These are phyloP conservation scores for Seriola dumerili DNA, from an alignment of 2,113 vertebrate species.

Conservation along the genomic window DNA sequence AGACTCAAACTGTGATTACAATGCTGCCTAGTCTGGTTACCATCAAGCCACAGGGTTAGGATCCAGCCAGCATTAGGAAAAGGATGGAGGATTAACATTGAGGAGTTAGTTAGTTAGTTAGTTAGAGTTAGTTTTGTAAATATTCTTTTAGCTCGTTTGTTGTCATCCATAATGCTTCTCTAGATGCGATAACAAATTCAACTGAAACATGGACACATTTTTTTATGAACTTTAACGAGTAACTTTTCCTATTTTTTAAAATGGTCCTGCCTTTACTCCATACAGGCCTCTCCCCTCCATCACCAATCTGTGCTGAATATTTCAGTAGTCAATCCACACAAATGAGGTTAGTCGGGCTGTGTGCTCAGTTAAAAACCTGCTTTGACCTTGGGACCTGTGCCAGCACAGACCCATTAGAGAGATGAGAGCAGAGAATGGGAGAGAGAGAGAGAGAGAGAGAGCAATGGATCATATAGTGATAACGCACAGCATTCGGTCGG, in stretches of 20 bases:
- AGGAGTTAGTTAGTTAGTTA: background rate
- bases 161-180: too few relatives aligned
- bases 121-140: too few relatives aligned
- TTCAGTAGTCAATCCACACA: slow-evolving; percentile 51
- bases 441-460: background rate
- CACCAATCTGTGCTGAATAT: slow-evolving; percentile 49
- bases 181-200: too few relatives aligned
- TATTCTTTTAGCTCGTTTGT: too few relatives aligned
- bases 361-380: slow-evolving; percentile 57
- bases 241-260: too few relatives aligned
- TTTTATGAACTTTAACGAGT: too few relatives aligned
- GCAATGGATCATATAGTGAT: slow-evolving; percentile 17
- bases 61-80: background rate
- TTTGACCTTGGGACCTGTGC: slow-evolving; percentile 58
- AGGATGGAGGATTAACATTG: background rate
- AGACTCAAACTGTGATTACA: background rate
- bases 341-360: slow-evolving; percentile 60
- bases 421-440: slow-evolving; percentile 38
- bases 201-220: background rate
- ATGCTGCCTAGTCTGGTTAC: background rate
- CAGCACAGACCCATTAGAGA: slow-evolving; percentile 65
- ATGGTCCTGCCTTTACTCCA: background rate
- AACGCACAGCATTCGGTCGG: slow-evolving; percentile 2
- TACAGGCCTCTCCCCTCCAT: slow-evolving; percentile 6
- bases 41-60: background rate